Percentiles rank a stretch among this genome's conserved stretches.
These are phyloP conservation scores for Oncorhynchus masou DNA, from an alignment of 2,113 vertebrate genomes.

Conservation along the genomic window DNA sequence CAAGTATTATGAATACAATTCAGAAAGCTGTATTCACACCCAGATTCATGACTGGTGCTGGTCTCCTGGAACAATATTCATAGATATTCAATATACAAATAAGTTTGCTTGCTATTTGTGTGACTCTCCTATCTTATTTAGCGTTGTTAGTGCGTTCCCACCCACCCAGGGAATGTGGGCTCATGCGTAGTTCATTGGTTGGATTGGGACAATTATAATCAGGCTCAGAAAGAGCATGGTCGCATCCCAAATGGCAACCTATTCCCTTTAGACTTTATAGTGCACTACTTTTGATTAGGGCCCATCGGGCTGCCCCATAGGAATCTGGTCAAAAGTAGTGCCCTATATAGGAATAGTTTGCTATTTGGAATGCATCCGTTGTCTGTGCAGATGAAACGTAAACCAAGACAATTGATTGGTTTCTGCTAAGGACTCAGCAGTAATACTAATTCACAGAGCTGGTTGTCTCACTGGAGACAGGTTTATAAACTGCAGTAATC, in stretches of 20 bases:
- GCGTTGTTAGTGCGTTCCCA: conserved; percentile 38
- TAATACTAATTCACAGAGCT: conserved; percentile 57
- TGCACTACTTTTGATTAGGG: too few relatives aligned
- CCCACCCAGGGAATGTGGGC: neutral
- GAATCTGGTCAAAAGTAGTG: too few relatives aligned
- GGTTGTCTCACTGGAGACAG: conserved; percentile 53
- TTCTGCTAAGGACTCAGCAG: conserved; percentile 65
- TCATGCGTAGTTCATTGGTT: conserved; percentile 15
- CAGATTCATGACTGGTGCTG: too few relatives aligned
- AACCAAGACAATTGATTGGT: conserved; percentile 68
- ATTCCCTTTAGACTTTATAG: too few relatives aligned
- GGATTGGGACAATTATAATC: conserved; percentile 56
- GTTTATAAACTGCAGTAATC: conserved; percentile 61
- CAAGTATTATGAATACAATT: conserved; percentile 34
- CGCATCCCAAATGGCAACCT: too few relatives aligned
- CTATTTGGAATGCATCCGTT: neutral
- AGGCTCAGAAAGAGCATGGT: conserved; percentile 34
- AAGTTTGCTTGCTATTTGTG: too few relatives aligned
- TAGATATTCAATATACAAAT: too few relatives aligned
- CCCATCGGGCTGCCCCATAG: too few relatives aligned
- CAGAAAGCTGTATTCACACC: neutral
- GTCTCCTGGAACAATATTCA: too few relatives aligned
- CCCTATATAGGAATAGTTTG: conserved; percentile 14
- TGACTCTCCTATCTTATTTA: neutral
- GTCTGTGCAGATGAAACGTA: conserved; percentile 46